Percentiles rank a stretch among this genome's conserved stretches.
These are phyloP conservation scores for Dicranocentrus wangi DNA, from an alignment of 2,888 invertebrate species.

Conservation along the genomic window DNA sequence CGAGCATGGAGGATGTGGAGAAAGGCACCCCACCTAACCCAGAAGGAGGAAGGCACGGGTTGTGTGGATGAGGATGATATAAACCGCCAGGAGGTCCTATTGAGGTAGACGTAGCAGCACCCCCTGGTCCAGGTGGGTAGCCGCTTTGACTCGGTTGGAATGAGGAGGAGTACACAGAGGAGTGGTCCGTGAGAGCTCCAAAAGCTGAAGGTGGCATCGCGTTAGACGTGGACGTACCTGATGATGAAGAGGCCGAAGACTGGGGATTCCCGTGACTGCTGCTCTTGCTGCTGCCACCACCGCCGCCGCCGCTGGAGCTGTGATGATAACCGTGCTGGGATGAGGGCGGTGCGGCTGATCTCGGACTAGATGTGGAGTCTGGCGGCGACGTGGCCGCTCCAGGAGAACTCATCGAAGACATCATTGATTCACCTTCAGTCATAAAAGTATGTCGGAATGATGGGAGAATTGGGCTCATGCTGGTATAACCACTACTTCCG, in stretches of 20 bases:
- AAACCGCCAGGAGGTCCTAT: slow-evolving; percentile 59
- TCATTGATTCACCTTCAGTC: slow-evolving; percentile 71
- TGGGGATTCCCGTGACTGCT: slow-evolving; percentile 23
- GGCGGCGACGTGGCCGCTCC: slow-evolving; percentile 80
- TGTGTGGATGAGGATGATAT: slow-evolving; percentile 71
- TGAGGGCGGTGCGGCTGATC: slow-evolving; percentile 44
- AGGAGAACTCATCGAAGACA: slow-evolving; percentile 66
- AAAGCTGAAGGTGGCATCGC: slow-evolving; percentile 60
- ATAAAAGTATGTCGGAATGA: slow-evolving; percentile 73
- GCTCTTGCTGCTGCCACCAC: slow-evolving; percentile 30
- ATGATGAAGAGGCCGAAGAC: slow-evolving; percentile 49
- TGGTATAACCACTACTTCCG: slow-evolving; percentile 64
- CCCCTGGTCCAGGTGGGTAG: slow-evolving; percentile 35
- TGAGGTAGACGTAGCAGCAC: slow-evolving; percentile 37
- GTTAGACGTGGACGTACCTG: slow-evolving; percentile 43
- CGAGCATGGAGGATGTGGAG: slow-evolving; percentile 57
- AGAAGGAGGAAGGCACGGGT: slow-evolving; percentile 70
- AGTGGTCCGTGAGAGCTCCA: slow-evolving; percentile 76
- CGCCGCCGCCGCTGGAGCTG: background rate
- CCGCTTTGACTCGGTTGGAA: slow-evolving; percentile 78
- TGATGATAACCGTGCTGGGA: slow-evolving; percentile 27
- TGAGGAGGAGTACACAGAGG: slow-evolving; percentile 77
- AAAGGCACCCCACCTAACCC: slow-evolving; percentile 66
- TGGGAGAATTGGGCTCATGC: slow-evolving; percentile 72
- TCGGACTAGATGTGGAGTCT: slow-evolving; percentile 75